phyloP scores from a whole-genome alignment of 2,888 invertebrate genomes.

The Drosophila neonasuta region DNA sequence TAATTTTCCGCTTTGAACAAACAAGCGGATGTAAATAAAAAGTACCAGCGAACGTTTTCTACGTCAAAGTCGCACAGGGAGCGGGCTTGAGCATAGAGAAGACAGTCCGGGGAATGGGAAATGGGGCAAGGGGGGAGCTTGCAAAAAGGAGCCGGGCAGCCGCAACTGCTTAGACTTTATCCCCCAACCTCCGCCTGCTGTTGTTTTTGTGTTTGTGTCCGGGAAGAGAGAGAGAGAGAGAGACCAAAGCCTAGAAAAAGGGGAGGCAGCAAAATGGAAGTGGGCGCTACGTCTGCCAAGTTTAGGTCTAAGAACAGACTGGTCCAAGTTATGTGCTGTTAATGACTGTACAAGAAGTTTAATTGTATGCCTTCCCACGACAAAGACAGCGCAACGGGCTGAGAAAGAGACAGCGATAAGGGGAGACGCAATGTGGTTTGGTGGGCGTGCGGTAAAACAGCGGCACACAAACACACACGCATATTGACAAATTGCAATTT shows the following conservation, averaged over 20 bases:
- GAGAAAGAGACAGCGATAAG: slow-evolving; percentile 12
- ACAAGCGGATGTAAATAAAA: slow-evolving; percentile 82
- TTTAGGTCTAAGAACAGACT: slow-evolving; percentile 61
- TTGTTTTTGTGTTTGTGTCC: slow-evolving; percentile 14
- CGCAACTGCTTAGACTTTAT: slow-evolving; percentile 55
- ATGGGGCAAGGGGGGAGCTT: neutral
- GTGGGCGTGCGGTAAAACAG: slow-evolving; percentile 40
- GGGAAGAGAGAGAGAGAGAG: neutral
- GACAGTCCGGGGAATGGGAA: neutral
- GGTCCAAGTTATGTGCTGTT: slow-evolving; percentile 73
- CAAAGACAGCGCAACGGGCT: slow-evolving; percentile 18
- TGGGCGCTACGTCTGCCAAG: slow-evolving; percentile 67
- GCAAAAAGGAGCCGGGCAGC: slow-evolving; percentile 46
- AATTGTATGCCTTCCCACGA: slow-evolving; percentile 65
- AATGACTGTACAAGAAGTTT: slow-evolving; percentile 78
- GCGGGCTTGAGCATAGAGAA: neutral
- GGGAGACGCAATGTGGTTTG: slow-evolving; percentile 10
- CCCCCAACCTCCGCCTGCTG: slow-evolving; percentile 2
- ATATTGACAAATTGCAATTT: slow-evolving; percentile 78
- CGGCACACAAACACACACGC: slow-evolving; percentile 25
- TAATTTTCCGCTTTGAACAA: slow-evolving; percentile 82
- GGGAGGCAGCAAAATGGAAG: slow-evolving; percentile 20
- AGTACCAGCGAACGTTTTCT: slow-evolving; percentile 65
- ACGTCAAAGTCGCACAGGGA: slow-evolving; percentile 53
- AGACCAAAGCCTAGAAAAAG: neutral